Evolutionary conservation across 2,113 vertebrate genomes (phyloP).

Genomic region (Dascyllus trimaculatus): DNA sequence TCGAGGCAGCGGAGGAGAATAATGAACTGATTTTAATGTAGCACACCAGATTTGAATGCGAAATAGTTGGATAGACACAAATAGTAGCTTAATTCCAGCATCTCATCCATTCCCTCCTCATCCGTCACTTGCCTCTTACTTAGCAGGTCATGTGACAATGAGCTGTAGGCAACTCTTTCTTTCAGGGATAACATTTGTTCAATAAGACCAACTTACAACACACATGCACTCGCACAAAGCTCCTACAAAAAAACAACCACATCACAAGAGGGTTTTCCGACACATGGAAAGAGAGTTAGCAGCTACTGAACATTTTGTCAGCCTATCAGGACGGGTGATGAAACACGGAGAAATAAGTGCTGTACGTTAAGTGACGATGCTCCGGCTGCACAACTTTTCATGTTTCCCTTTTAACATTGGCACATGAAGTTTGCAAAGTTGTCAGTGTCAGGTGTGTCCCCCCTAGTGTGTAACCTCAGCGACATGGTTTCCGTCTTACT

Average conservation of each 20-base stretch:
- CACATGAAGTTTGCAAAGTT: neutral
- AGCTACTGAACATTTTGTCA: constrained; percentile 42
- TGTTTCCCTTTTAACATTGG: neutral
- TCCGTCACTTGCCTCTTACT: constrained; percentile 28
- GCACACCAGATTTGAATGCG: constrained; percentile 20
- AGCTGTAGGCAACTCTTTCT: constrained; percentile 22
- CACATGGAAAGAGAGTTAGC: constrained; percentile 24
- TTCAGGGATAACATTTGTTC: constrained; percentile 9
- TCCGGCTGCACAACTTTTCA: constrained; percentile 9
- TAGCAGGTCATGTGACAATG: neutral
- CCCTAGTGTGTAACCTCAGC: too few species aligned
- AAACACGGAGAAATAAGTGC: constrained; percentile 45
- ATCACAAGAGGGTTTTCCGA: constrained; percentile 37
- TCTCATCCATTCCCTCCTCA: constrained; percentile 13
- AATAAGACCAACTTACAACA: constrained; percentile 26
- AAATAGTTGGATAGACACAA: constrained; percentile 23
- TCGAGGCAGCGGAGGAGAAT: constrained; percentile 10
- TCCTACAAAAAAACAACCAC: constrained; percentile 17
- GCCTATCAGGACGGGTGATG: constrained; percentile 46
- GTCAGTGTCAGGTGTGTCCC: constrained; percentile 11
- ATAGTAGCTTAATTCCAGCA: constrained; percentile 15
- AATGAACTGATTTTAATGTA: constrained; percentile 4
- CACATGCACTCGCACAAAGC: constrained; percentile 18
- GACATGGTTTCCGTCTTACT: neutral
- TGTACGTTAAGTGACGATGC: constrained; percentile 3